These are phyloP conservation scores for Pangasianodon gigas DNA, from an alignment of 2,113 vertebrate genomes.

Conservation along the genomic window DNA sequence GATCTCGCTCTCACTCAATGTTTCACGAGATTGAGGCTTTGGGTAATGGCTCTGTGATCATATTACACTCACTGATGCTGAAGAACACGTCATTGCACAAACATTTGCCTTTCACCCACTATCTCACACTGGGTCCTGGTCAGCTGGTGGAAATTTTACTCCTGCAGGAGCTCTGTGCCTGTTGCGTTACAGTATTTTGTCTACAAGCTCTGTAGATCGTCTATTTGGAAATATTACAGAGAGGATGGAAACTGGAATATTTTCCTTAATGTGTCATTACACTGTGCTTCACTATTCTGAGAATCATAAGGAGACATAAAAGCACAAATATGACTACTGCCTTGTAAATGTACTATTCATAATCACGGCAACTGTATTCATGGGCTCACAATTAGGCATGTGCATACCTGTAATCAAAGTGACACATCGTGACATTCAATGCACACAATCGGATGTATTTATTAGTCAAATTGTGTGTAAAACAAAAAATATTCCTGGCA, in stretches of 20 bases:
- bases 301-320: background rate
- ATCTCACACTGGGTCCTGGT: background rate
- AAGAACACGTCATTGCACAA: background rate
- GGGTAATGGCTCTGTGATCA: conserved; percentile 48
- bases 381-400: no score
- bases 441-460: no score
- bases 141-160: background rate
- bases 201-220: background rate
- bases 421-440: background rate
- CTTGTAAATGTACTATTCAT: background rate
- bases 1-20: conserved; percentile 57
- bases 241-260: no score
- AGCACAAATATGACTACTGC: background rate
- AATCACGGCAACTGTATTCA: no score
- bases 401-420: background rate
- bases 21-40: conserved; percentile 62
- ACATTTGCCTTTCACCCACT: background rate
- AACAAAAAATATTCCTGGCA: no score
- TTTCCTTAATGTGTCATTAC: no score
- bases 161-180: background rate
- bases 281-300: background rate
- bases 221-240: no score
- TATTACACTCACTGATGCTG: conserved; percentile 16
- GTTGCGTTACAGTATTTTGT: background rate
- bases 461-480: no score